Evolutionary conservation across 2,797 vertebrate species (phyloP), one percentile per base, ranked within the genome.

Genomic region (Lepilemur ruficaudatus): DNA sequence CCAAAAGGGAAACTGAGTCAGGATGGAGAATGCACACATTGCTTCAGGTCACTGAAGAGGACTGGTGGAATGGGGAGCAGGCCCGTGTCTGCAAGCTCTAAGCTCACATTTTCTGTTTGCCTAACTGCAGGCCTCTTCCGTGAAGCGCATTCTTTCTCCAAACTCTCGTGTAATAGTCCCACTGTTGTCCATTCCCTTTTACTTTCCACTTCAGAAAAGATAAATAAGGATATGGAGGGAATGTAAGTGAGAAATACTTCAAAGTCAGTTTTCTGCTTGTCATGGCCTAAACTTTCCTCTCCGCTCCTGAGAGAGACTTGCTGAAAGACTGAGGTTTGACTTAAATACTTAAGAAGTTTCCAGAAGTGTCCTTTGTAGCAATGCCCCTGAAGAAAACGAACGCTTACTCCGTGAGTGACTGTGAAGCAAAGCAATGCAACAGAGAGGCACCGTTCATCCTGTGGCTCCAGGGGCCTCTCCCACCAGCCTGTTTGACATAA

Each of bases 251-350:
- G 92, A 97, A 97, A 88, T 94, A 72, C 88, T 97, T 98, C 93
- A 96, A 94, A 98, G 93, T 96, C 95, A 96, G 93, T 97, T 98
- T 98, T 95, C 96, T 98, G 98, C 98, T 98, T 98, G 95, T 98
- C 98, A 96, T 92, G 97, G 97, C 89, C 97, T 97, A 96, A 97
- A 95, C 94, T 92, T 83, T 89, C 97, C 98, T 96, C 93, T 67
- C 70, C 93, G 95, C 97, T 98, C 97, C 95, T 96, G 94, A 98
- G 97, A 97, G 63, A 97, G 52, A 96, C 82, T 94, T 38, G 73
- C 89, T 97, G 90, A 95, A 98, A 97, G 97, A 84, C 89, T 70
- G 93, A 97, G 78, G 92, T 97, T 98, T 98, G 97, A 93, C 96
- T 98, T 93, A 92, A 97, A 97, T 41, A 59, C 93, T 98, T 98